Conservation (phyloP, 1,140 invertebrate genomes). For the Aphelinus certus region DNA sequence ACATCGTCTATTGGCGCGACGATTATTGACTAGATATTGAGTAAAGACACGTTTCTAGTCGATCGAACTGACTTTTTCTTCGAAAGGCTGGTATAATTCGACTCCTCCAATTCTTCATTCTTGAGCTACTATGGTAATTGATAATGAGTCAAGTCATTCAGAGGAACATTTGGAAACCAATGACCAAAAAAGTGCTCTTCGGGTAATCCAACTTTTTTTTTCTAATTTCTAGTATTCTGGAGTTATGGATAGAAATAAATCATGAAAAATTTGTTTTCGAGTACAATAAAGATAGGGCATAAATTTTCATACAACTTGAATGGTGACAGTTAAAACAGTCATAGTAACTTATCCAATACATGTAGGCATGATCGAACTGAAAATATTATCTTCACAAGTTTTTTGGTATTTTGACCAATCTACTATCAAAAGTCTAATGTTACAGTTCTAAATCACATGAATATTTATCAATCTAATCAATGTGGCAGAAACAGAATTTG, state of each 20-base stretch:
- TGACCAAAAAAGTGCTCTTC: neutral
- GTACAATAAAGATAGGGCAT: no score
- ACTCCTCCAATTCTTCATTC: neutral
- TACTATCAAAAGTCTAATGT: neutral
- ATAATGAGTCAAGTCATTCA: neutral
- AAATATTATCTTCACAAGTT: no score
- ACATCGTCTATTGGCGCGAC: constrained; percentile 35
- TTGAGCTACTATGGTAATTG: constrained; percentile 22
- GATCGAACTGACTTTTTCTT: constrained; percentile 31
- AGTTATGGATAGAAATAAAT: neutral
- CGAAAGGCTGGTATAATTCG: neutral
- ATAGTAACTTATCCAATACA: no score
- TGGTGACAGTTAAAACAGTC: no score
- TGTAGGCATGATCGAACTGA: no score
- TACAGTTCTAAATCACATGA: neutral
- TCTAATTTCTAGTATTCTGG: constrained; percentile 5
- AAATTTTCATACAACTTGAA: no score
- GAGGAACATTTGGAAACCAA: constrained; percentile 7
- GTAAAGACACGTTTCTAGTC: constrained; percentile 22
- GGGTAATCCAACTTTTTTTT: neutral
- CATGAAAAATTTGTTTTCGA: no score
- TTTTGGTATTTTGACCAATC: neutral
- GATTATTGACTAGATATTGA: constrained; percentile 33
- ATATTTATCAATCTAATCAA: constrained; percentile 17
- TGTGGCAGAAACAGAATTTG: neutral